Evolutionary conservation across 2,888 invertebrate genomes (phyloP).

Genomic region (Euphydryas editha): DNA sequence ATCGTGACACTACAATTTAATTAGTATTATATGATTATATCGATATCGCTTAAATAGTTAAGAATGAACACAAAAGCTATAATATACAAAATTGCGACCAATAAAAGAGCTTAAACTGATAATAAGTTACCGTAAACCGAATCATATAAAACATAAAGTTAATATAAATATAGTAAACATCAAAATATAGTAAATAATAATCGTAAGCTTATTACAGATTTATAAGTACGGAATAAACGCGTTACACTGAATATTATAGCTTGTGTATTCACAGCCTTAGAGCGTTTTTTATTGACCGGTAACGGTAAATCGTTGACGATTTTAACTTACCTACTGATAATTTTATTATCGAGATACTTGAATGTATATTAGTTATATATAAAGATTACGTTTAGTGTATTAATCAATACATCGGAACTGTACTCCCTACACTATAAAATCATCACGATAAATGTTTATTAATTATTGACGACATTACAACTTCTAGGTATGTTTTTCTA

Average conservation of each 20-base stretch:
- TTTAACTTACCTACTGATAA: neutral
- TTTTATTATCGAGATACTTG: no score
- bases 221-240: conserved; percentile 4
- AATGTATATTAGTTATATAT: no score
- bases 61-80: conserved; percentile 32
- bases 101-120: conserved; percentile 35
- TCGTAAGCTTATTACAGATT: conserved; percentile 13
- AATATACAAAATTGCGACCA: conserved; percentile 23
- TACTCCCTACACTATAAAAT: no score
- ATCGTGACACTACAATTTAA: conserved; percentile 28
- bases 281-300: neutral
- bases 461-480: no score
- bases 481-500: no score
- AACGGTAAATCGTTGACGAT: neutral
- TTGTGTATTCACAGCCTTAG: conserved; percentile 21
- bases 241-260: conserved; percentile 16
- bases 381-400: no score
- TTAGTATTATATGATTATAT: conserved; percentile 8
- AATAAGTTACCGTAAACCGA: conserved; percentile 20
- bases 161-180: conserved; percentile 1
- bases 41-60: conserved; percentile 18
- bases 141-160: neutral
- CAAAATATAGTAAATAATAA: conserved; percentile 3
- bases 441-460: no score
- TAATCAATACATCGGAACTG: no score